phyloP scores from a whole-genome alignment of 2,888 invertebrate species.

The Aleiodes leptofemur region DNA sequence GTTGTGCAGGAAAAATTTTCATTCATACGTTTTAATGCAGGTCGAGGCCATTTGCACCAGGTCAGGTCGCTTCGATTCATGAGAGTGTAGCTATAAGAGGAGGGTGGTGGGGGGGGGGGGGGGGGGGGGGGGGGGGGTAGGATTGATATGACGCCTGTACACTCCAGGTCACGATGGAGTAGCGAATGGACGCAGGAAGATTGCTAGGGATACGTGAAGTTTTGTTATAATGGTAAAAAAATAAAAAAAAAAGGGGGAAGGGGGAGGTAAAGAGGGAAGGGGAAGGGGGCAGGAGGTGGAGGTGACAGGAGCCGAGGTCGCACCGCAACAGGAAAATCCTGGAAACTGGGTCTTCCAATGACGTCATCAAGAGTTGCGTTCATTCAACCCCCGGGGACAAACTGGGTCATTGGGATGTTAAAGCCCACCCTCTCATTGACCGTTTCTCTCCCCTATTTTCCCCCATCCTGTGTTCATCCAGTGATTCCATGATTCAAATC shows the following conservation, averaged over 20 bases:
- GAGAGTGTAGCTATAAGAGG: neutral
- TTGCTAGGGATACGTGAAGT: conserved; percentile 43
- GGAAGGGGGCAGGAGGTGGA: neutral
- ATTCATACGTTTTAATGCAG: conserved; percentile 52
- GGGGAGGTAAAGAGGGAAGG: neutral
- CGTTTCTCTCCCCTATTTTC: conserved; percentile 47
- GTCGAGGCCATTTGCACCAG: conserved; percentile 40
- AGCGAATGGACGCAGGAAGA: neutral
- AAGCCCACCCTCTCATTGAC: conserved; percentile 55
- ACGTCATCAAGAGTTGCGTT: conserved; percentile 70
- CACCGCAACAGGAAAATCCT: conserved; percentile 62
- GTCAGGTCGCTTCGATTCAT: conserved; percentile 33
- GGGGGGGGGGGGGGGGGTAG: neutral
- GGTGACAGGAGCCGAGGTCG: conserved; percentile 17
- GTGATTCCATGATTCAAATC: conserved; percentile 11
- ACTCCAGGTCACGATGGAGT: conserved; percentile 37
- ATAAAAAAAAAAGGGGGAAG: neutral
- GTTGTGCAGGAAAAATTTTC: conserved; percentile 51
- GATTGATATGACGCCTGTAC: conserved; percentile 42
- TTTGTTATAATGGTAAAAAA: conserved; percentile 41
- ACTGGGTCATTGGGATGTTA: conserved; percentile 66
- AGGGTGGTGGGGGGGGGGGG: conserved; percentile 8
- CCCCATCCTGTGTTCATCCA: neutral
- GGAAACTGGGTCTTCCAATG: conserved; percentile 70
- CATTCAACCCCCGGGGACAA: conserved; percentile 72